Evolutionary conservation across 2,888 invertebrate genomes (phyloP).

Genomic region (Cacoxenus indagator): DNA sequence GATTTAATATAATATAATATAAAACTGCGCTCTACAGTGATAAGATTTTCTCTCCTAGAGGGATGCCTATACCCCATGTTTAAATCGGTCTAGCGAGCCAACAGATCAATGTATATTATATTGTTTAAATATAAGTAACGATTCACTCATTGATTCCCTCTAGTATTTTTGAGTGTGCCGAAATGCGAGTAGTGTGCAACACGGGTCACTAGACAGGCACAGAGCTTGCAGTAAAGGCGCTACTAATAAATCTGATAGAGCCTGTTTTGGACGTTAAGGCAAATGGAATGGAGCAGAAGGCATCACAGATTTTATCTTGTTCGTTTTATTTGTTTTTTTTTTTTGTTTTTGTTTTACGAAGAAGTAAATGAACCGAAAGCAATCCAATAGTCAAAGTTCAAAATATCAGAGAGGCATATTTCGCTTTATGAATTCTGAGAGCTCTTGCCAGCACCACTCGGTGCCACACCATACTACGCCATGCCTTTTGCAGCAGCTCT

Average conservation of each 20-base stretch:
- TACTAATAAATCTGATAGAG: background rate
- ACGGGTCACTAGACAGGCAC: background rate
- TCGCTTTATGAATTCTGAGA: background rate
- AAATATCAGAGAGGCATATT: background rate
- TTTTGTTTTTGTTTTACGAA: too few relatives aligned
- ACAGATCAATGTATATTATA: too few relatives aligned
- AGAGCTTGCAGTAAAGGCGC: background rate
- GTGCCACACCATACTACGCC: too few relatives aligned
- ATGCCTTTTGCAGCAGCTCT: background rate
- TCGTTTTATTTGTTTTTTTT: too few relatives aligned
- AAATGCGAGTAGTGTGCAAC: background rate
- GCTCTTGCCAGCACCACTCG: background rate
- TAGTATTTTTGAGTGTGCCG: too few relatives aligned
- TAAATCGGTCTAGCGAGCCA: too few relatives aligned
- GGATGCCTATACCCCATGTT: too few relatives aligned
- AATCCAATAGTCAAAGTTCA: background rate
- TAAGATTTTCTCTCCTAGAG: too few relatives aligned
- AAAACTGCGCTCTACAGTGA: too few relatives aligned
- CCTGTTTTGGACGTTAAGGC: background rate
- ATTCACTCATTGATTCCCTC: too few relatives aligned
- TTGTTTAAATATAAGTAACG: too few relatives aligned
- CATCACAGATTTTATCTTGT: background rate
- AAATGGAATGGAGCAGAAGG: background rate
- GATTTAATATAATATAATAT: too few relatives aligned
- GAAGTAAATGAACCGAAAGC: background rate